Evolutionary conservation across 2,797 vertebrate species (phyloP).

Genomic region (Ammospiza maritima): DNA sequence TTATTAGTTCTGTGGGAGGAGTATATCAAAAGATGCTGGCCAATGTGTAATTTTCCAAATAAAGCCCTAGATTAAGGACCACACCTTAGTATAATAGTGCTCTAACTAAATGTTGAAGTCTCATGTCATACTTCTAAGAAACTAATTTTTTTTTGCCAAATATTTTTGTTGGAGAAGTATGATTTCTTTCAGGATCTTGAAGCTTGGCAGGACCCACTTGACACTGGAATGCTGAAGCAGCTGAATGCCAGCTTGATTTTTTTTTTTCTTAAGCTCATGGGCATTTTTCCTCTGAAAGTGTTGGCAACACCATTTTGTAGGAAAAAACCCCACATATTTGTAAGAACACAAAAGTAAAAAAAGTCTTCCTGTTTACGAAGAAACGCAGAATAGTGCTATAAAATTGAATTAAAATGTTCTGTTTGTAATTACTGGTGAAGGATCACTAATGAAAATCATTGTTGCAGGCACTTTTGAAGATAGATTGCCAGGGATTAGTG

Average conservation of each 20-base stretch:
- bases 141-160: not conserved
- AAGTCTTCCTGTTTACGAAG: not conserved
- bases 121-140: not conserved
- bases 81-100: not conserved
- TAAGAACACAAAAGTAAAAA: not conserved
- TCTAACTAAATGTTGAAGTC: not conserved
- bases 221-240: not conserved
- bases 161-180: not conserved
- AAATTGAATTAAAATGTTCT: not conserved
- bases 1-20: not conserved
- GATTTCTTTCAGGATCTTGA: not conserved
- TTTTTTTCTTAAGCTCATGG: not conserved
- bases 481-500: slow-evolving; percentile 88
- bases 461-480: slow-evolving; percentile 90
- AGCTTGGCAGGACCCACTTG: not conserved
- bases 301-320: not conserved
- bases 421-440: slow-evolving; percentile 25
- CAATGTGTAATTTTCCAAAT: not conserved
- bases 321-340: not conserved
- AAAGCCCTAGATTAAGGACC: not conserved
- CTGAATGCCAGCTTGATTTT: not conserved
- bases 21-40: not conserved
- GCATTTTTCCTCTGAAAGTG: not conserved
- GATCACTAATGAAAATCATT: slow-evolving; percentile 22
- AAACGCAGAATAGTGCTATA: not conserved